A percentile compares a stretch with the other conserved stretches of the same genome.
Evolutionary conservation across 2,113 vertebrate species (phyloP).

Genomic region (Clarias macrocephalus): DNA sequence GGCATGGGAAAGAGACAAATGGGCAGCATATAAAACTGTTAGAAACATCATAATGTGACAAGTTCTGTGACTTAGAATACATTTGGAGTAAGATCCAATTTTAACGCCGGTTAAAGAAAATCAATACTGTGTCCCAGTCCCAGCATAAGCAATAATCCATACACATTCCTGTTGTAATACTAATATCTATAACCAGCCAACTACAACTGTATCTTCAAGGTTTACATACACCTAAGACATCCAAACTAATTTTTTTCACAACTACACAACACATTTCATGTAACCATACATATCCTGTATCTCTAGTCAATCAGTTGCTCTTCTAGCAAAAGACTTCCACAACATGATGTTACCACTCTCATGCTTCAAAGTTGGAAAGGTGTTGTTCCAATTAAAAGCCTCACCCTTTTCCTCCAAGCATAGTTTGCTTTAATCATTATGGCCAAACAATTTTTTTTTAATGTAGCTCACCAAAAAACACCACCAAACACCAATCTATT

Average conservation of each 20-base stretch:
- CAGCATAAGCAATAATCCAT: neutral
- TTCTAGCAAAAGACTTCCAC: neutral
- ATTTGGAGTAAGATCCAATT: neutral
- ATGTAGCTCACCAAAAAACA: neutral
- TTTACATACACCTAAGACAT: neutral
- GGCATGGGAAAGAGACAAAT: slow-evolving; percentile 7
- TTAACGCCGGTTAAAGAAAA: neutral
- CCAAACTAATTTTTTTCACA: neutral
- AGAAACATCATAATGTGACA: neutral
- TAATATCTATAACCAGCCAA: neutral
- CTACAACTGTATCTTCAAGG: neutral
- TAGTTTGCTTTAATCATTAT: neutral
- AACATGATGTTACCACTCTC: neutral
- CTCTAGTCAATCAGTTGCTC: neutral
- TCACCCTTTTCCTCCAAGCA: neutral
- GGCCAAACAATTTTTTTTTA: neutral
- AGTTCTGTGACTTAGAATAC: neutral
- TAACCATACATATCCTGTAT: neutral
- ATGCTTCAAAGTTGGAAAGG: neutral
- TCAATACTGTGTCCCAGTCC: neutral
- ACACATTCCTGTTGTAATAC: neutral
- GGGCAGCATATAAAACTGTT: neutral
- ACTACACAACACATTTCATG: neutral
- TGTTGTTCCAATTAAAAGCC: neutral
- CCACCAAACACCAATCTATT: neutral